phyloP scores from a whole-genome alignment of 2,797 vertebrate species.

The Ptychadena robeensis region DNA sequence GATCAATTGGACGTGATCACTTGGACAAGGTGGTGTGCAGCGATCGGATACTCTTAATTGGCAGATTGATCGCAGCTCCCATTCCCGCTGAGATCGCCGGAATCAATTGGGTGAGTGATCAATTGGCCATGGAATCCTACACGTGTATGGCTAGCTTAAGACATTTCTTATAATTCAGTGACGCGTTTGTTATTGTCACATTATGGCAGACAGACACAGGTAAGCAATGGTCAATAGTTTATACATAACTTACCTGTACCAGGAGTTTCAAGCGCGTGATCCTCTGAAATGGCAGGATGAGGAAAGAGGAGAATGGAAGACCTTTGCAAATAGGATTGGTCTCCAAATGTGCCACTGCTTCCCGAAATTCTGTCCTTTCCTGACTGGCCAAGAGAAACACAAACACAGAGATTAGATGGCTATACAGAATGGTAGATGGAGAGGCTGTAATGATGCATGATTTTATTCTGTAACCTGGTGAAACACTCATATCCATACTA shows the following conservation, averaged over 20 bases:
- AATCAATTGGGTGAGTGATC: no score
- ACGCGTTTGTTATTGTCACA: background rate
- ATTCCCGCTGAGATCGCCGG: no score
- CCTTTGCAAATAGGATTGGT: conserved; percentile 87
- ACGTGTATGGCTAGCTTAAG: no score
- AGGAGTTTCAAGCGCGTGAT: conserved; percentile 94
- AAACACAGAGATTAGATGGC: background rate
- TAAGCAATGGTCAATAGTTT: background rate
- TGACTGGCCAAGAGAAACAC: conserved; percentile 75
- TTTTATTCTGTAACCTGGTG: background rate
- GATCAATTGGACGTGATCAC: no score
- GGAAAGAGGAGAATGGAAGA: conserved; percentile 93
- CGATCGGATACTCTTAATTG: no score
- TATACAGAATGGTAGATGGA: background rate
- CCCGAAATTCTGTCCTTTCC: conserved; percentile 88
- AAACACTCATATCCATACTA: no score
- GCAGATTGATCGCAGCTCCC: no score
- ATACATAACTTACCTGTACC: conserved; percentile 80
- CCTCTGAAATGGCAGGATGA: conserved; percentile 95
- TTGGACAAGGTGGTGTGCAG: no score
- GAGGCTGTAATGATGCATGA: background rate
- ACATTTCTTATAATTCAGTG: no score
- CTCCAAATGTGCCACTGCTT: conserved; percentile 85
- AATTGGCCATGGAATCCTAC: no score
- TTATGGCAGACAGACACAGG: background rate